These are phyloP conservation scores for Miichthys miiuy DNA, from an alignment of 2,797 vertebrate species.

Conservation along the genomic window DNA sequence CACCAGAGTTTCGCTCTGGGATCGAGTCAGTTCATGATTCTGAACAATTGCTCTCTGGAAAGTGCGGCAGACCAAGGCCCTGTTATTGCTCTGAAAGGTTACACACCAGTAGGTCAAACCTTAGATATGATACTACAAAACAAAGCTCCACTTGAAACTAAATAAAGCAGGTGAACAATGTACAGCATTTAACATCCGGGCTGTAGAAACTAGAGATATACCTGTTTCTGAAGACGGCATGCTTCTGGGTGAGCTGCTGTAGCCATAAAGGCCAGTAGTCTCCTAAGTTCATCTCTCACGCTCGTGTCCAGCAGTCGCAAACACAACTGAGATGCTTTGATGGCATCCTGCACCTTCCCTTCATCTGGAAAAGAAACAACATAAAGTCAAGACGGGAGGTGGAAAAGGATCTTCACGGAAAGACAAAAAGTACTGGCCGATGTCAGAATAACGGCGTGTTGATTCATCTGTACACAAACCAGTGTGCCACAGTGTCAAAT, in stretches of 20 bases:
- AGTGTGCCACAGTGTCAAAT: background rate
- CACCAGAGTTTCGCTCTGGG: slow-evolving; percentile 82
- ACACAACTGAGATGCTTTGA: slow-evolving; percentile 87
- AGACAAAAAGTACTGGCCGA: background rate
- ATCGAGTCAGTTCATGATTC: slow-evolving; percentile 82
- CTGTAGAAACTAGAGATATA: slow-evolving; percentile 36
- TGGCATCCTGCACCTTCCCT: slow-evolving; percentile 80
- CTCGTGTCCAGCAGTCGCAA: slow-evolving; percentile 85
- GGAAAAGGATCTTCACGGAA: background rate
- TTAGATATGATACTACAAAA: background rate
- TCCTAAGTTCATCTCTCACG: slow-evolving; percentile 85
- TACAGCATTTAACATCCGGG: background rate
- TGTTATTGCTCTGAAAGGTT: slow-evolving; percentile 85
- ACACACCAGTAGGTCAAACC: background rate
- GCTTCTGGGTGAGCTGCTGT: slow-evolving; percentile 77
- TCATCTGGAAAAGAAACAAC: slow-evolving; percentile 55
- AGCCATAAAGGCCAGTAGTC: slow-evolving; percentile 86
- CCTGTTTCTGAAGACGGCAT: slow-evolving; percentile 89
- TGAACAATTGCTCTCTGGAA: slow-evolving; percentile 88
- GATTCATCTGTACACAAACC: background rate
- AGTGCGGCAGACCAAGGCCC: slow-evolving; percentile 83
- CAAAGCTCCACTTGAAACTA: background rate
- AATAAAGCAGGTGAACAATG: background rate
- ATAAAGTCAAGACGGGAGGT: background rate
- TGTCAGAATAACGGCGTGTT: background rate